Conservation (phyloP, 2,113 vertebrate genomes). For the Gallinago jamesoni region DNA sequence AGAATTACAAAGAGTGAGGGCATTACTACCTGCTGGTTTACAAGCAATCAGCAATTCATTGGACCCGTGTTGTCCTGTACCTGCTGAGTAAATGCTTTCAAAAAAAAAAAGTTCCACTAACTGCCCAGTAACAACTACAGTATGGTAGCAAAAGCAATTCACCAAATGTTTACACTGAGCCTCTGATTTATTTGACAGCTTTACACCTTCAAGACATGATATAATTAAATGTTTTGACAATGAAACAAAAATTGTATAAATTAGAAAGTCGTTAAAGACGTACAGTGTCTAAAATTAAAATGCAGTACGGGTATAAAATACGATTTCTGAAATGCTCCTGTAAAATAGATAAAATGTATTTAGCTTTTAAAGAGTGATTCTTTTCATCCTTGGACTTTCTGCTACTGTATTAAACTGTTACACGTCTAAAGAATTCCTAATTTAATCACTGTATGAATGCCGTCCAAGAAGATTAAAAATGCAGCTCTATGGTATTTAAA, state of each 20-base stretch:
- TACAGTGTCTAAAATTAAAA: conserved; percentile 75
- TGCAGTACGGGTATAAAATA: conserved; percentile 42
- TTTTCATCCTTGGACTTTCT: conserved; percentile 20
- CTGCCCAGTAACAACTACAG: conserved; percentile 62
- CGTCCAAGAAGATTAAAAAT: not conserved
- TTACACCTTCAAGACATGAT: conserved; percentile 84
- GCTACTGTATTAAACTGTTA: not conserved
- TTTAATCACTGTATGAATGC: not conserved
- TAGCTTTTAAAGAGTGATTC: not conserved
- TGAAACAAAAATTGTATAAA: conserved; percentile 85
- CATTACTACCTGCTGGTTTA: conserved; percentile 81
- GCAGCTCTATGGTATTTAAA: not conserved
- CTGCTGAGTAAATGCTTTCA: conserved; percentile 75
- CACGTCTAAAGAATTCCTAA: not conserved
- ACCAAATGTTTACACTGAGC: conserved; percentile 79
- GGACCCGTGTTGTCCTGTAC: conserved; percentile 69
- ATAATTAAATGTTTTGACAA: conserved; percentile 89
- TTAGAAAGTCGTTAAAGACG: conserved; percentile 77
- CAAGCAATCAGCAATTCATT: conserved; percentile 76
- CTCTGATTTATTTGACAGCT: conserved; percentile 87
- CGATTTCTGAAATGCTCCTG: conserved; percentile 44
- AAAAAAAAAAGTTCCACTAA: conserved; percentile 59
- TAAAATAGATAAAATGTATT: conserved; percentile 35
- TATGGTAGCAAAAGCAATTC: conserved; percentile 78
- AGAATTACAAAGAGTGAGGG: conserved; percentile 60